phyloP scores from a whole-genome alignment of 2,888 invertebrate species.

The Phyto melanocephala region DNA sequence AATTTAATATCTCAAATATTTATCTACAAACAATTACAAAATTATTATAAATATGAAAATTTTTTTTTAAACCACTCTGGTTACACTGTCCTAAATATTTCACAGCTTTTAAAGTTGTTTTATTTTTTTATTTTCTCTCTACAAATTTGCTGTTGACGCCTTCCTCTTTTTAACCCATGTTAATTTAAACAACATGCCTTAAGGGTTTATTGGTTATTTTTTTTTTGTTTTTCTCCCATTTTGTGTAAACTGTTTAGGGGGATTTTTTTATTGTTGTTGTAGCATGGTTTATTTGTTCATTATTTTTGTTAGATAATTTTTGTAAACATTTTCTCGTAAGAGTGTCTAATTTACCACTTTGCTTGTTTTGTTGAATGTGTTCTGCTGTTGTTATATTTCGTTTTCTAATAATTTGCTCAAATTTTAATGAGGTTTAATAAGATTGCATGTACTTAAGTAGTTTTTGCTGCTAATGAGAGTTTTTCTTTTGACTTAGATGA shows the following conservation, averaged over 20 bases:
- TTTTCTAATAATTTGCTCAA: background rate
- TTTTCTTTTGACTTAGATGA: background rate
- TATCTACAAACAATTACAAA: no score
- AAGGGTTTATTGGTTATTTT: slow-evolving; percentile 27
- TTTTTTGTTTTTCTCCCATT: background rate
- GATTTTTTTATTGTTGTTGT: background rate
- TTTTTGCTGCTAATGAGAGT: slow-evolving; percentile 2
- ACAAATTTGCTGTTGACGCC: slow-evolving; percentile 23
- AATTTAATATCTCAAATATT: no score
- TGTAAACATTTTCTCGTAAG: slow-evolving; percentile 19
- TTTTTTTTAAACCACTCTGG: no score
- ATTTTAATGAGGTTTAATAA: slow-evolving; percentile 15
- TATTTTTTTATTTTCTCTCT: background rate
- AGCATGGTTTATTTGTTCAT: background rate
- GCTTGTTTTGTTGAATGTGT: background rate
- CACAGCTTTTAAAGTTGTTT: slow-evolving; percentile 35
- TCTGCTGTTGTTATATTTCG: background rate
- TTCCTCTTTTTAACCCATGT: slow-evolving; percentile 30
- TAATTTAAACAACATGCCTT: slow-evolving; percentile 42
- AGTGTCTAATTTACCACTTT: slow-evolving; percentile 2
- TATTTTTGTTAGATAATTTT: slow-evolving; percentile 2
- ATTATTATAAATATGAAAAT: no score
- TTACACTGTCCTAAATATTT: slow-evolving; percentile 4
- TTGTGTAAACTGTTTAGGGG: background rate
- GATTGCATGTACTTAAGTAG: background rate